Evolutionary conservation across 2,797 vertebrate species (phyloP).

Genomic region (Sebastes taczanowskii): DNA sequence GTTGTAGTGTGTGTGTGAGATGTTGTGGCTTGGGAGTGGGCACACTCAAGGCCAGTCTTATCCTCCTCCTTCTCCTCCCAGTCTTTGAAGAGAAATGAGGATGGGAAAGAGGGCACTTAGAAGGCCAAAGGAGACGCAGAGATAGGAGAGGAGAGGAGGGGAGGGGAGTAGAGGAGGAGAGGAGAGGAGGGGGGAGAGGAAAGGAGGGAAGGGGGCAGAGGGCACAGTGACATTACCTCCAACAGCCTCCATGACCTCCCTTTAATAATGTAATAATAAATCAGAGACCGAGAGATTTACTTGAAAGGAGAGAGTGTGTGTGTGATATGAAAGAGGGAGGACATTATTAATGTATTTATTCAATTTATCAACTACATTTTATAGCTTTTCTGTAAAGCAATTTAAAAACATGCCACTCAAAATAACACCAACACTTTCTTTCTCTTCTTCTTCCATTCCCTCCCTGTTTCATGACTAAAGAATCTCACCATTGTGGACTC

Average conservation of each 20-base stretch:
- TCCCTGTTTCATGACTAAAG: background rate
- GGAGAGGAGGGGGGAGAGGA: background rate
- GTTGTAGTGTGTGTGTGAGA: slow-evolving; percentile 34
- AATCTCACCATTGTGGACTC: background rate
- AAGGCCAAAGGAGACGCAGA: slow-evolving; percentile 49
- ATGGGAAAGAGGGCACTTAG: slow-evolving; percentile 62
- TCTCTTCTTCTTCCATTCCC: background rate
- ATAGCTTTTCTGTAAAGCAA: background rate
- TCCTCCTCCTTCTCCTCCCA: slow-evolving; percentile 40
- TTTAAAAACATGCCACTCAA: background rate
- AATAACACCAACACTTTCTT: background rate
- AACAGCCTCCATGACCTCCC: slow-evolving; percentile 26
- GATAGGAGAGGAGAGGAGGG: slow-evolving; percentile 41
- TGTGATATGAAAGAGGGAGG: background rate
- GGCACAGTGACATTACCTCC: slow-evolving; percentile 75
- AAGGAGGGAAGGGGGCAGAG: slow-evolving; percentile 37
- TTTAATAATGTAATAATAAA: background rate
- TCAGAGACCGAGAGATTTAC: background rate
- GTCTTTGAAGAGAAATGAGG: slow-evolving; percentile 70
- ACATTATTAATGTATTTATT: background rate
- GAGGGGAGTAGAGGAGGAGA: background rate
- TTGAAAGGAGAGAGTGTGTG: background rate
- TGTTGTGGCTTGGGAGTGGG: slow-evolving; percentile 68
- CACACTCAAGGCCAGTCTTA: slow-evolving; percentile 67
- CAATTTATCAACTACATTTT: background rate